Conservation (phyloP, 1,140 invertebrate species). For the Tetragnatha versicolor region DNA sequence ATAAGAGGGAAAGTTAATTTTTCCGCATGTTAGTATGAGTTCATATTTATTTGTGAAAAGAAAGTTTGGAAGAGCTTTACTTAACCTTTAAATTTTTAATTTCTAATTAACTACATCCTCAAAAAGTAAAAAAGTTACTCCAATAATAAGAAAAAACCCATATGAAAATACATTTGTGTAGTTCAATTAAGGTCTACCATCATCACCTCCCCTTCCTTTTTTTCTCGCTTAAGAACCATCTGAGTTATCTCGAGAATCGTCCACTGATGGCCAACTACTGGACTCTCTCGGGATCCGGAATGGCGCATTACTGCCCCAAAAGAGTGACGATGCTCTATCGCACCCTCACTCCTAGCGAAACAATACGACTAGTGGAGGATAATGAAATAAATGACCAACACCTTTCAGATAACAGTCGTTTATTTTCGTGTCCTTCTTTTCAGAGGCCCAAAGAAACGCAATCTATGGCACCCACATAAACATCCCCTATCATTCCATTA, state of each 20-base stretch:
- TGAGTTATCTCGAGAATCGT: not conserved
- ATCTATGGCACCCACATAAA: slow-evolving; percentile 7
- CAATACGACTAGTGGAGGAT: slow-evolving; percentile 36
- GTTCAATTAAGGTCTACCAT: too few species aligned
- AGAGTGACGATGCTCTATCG: slow-evolving; percentile 1
- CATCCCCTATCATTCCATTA: slow-evolving; percentile 15
- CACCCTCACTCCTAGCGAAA: slow-evolving; percentile 20
- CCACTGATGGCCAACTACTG: not conserved
- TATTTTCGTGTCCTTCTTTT: slow-evolving; percentile 13
- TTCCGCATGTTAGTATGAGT: too few species aligned
- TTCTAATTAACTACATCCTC: too few species aligned
- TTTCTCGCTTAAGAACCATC: too few species aligned
- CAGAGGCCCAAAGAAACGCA: slow-evolving; percentile 1
- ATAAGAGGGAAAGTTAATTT: too few species aligned
- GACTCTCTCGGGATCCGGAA: not conserved
- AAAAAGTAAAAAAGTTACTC: too few species aligned
- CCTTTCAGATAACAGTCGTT: slow-evolving; percentile 42
- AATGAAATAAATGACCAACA: slow-evolving; percentile 36
- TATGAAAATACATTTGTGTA: too few species aligned
- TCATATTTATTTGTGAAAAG: too few species aligned
- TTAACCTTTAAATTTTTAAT: too few species aligned
- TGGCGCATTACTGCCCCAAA: slow-evolving; percentile 5
- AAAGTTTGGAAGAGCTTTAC: too few species aligned
- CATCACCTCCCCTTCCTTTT: too few species aligned
- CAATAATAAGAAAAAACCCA: too few species aligned